Conservation (phyloP, 2,113 vertebrate genomes). For the Pyrgilauda ruficollis region DNA sequence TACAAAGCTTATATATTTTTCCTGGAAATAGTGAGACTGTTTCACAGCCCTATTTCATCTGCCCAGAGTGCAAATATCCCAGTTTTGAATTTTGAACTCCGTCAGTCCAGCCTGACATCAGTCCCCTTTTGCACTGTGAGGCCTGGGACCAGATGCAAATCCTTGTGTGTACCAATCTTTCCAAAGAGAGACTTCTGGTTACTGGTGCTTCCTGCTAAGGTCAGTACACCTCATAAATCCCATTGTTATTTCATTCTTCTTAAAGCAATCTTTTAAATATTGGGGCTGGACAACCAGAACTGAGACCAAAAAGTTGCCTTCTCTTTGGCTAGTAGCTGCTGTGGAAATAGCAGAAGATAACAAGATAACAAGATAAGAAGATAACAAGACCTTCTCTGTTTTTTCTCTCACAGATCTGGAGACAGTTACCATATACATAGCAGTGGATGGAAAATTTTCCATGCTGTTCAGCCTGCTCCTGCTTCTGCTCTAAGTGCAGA, state of each 20-base stretch:
- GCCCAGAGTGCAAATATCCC: not conserved
- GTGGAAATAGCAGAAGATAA: not conserved
- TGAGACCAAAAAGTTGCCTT: not conserved
- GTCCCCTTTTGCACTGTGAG: not conserved
- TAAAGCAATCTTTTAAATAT: not conserved
- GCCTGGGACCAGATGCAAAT: not conserved
- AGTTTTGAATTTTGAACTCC: not conserved
- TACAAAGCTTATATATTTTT: not conserved
- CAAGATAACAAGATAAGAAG: not conserved
- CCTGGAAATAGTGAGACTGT: not conserved
- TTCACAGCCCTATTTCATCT: not conserved
- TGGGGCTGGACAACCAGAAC: not conserved
- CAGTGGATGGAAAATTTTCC: not conserved
- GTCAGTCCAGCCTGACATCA: not conserved
- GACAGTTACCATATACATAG: not conserved
- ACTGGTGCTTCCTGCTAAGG: not conserved
- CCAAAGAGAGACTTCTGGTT: not conserved
- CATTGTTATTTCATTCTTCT: not conserved
- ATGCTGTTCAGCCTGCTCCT: not conserved
- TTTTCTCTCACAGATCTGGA: not conserved
- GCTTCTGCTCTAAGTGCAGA: not conserved
- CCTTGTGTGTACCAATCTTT: not conserved
- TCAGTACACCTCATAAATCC: not conserved
- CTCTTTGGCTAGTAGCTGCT: not conserved
- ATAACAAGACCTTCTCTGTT: not conserved